These are phyloP conservation scores for Mellilla xanthometata DNA, from an alignment of 2,888 invertebrate genomes.

Conservation along the genomic window DNA sequence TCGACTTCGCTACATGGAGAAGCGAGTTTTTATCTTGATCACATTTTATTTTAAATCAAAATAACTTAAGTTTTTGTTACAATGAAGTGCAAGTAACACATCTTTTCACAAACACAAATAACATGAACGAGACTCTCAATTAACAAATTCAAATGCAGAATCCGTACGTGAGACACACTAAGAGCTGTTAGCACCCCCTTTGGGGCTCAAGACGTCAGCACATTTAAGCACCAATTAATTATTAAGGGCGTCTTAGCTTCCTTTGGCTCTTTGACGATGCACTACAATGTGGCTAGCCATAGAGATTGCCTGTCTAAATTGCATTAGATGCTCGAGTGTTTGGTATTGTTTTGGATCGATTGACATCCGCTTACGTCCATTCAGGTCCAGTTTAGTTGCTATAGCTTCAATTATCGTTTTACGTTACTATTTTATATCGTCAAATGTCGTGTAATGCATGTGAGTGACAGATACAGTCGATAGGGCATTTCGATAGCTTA, in stretches of 20 bases:
- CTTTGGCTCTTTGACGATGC: slow-evolving; percentile 78
- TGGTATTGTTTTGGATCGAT: slow-evolving; percentile 15
- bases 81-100: too few species aligned
- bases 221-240: slow-evolving; percentile 80
- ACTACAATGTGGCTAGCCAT: slow-evolving; percentile 76
- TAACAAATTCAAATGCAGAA: slow-evolving; percentile 16
- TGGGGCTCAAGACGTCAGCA: slow-evolving; percentile 74
- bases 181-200: slow-evolving; percentile 66
- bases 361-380: background rate
- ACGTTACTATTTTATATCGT: too few species aligned
- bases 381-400: too few species aligned
- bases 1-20: too few species aligned
- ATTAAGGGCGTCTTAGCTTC: slow-evolving; percentile 69
- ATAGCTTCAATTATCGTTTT: too few species aligned
- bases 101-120: too few species aligned
- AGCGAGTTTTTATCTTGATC: too few species aligned
- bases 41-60: too few species aligned
- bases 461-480: too few species aligned
- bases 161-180: slow-evolving; percentile 41
- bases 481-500: too few species aligned
- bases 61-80: too few species aligned
- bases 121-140: slow-evolving; percentile 24
- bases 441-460: too few species aligned
- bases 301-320: slow-evolving; percentile 78
- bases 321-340: slow-evolving; percentile 60